Base-by-base conservation (phyloP, 2,797 vertebrate species). In the Gymnopithys bicolor region DNA sequence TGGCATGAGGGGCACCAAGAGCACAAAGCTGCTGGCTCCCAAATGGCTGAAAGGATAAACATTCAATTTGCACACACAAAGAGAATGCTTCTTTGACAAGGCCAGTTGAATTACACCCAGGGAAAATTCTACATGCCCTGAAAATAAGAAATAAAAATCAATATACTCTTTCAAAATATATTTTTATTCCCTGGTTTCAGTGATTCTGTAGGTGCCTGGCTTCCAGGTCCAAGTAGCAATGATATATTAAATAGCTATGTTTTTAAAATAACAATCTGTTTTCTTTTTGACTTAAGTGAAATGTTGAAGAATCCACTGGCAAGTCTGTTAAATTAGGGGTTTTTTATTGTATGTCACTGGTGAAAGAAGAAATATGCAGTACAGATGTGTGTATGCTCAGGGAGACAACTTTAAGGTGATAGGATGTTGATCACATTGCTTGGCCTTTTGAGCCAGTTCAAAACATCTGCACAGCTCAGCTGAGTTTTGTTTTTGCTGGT, bases 131-230 rank as follows among this genome's bases (percentile, higher is more conserved):
- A 76, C 60, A 6, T 3, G 2, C 41, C 70, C 39, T 67, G 59
- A 66, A 77, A 84, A 68, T 76, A 91, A 55, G 41, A 79, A 32
- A 45, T 10, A 81, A 70, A 86, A 81, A 89, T 91, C 74, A 76
- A 87, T 90, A 75, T 43, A 24, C 39, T 43, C 21, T 74, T 93
- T 84, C 71, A 76, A 89, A 89, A 93, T 84, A 37, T 35, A 35
- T 90, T 91, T 89, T 93, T 93, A 86, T 87, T 66, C n/a, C 58
- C 69, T 68, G 48, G 28, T 84, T 97, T 95, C 84, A 88, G 75
- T 66, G 80, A 73, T 89, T 92, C 53, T 68, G 14, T 87, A 76
- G 33, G 55, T 67, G 45, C 52, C 60, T 17, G 9, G 25, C 58
- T 59, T 90, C 19, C 35, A 87, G 60, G 64, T 77, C 64, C 7